Evolutionary conservation across 2,888 invertebrate genomes (phyloP), one percentile per base, ranked within the genome.

Genomic region (Ellobium chinense): DNA sequence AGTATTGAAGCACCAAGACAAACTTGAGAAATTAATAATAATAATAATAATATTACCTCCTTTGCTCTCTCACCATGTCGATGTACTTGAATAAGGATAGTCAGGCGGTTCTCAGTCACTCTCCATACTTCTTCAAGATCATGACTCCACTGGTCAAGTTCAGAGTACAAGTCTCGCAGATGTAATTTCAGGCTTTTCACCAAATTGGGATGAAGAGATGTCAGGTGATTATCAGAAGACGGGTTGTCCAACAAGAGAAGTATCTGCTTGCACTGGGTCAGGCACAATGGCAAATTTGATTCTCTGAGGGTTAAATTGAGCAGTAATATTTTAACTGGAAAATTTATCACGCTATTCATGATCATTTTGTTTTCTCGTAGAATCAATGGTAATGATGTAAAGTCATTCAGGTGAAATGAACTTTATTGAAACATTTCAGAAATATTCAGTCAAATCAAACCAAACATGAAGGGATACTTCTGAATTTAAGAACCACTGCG

Each of bases 71-170:
- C 84, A 21, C 78, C 65, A 54, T 84, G 82, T 37, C 69, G 31
- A 58, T 84, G 66, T 12, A 80, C 37, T 54, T 82, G 81, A n/a
- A 80, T 74, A 7, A 77, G 74, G 12, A 76, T 29, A 4, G 77
- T 77, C n/a, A 83, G 24, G 24, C 68, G 74, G 31, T 56, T 80
- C 58, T 83, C 83, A 34, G 78, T 82, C 12, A 36, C 58, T 39
- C 75, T 46, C 81, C 81, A 83, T 5, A 65, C 31, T 27, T 82
- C 82, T 46, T 83, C 83, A 54, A 83, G 73, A 7, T 62, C 72
- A 0, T 5, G 39, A 21, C 46, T 66, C 81, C 68, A 62, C 18
- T 29, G 37, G 29, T 79, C 78, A 29, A 83, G 82, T 21, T 73
- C 7, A 2, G 62, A 29, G 65, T 69, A 83, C 58, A 74, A 36